Conservation (phyloP, 2,888 invertebrate genomes). For the Caenorhabditis zanzibari region DNA sequence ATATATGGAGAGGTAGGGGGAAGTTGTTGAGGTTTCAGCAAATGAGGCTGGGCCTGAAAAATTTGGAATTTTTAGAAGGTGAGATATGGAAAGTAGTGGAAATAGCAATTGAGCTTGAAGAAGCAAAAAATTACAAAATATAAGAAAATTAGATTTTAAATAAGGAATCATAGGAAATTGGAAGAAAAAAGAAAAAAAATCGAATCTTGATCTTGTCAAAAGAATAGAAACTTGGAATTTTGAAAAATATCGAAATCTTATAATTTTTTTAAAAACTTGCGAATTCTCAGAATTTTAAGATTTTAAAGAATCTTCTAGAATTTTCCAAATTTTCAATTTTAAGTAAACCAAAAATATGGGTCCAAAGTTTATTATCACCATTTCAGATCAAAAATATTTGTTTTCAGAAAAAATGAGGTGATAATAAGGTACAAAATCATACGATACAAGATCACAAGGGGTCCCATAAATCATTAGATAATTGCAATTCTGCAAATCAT, state of each 20-base stretch:
- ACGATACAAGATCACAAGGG: conserved; percentile 12
- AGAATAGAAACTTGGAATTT: too few relatives aligned
- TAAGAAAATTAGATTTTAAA: too few relatives aligned
- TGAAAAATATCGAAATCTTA: too few relatives aligned
- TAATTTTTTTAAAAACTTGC: too few relatives aligned
- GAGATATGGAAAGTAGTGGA: not conserved
- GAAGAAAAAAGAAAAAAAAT: not conserved
- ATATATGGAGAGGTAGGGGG: not conserved
- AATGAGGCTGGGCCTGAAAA: conserved; percentile 44
- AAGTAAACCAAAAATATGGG: not conserved
- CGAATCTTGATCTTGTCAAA: too few relatives aligned
- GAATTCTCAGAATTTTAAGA: not conserved
- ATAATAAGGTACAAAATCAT: not conserved
- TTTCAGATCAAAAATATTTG: too few relatives aligned
- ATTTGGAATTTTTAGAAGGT: not conserved
- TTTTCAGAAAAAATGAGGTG: not conserved
- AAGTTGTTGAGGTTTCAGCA: not conserved
- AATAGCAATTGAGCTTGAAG: too few relatives aligned
- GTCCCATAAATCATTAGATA: not conserved
- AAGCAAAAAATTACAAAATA: too few relatives aligned
- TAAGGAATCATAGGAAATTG: too few relatives aligned
- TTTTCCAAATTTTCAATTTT: too few relatives aligned
- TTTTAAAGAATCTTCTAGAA: too few relatives aligned
- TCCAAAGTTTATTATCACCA: not conserved
- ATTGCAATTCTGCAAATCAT: too few relatives aligned